Base-by-base conservation (phyloP, 1,140 invertebrate genomes). In the Danaus plexippus region DNA sequence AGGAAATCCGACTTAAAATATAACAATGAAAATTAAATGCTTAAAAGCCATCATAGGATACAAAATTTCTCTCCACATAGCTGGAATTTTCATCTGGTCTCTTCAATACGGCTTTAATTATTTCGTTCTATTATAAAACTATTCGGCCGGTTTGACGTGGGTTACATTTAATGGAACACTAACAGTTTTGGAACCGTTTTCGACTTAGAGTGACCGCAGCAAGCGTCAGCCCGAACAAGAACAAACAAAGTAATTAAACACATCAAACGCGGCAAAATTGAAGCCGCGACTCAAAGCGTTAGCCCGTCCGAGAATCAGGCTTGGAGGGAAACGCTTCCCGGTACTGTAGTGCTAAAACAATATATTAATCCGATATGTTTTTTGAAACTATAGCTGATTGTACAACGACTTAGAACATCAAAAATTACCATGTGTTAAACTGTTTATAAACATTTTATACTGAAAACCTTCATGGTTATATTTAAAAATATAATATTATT, bases 201-300 rank as follows among this genome's bases (percentile, higher is more conserved):
- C 80, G 73, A 80, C 81, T 84, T 82, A 70, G 74, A 74, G 54
- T 65, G 70, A 86, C 83, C 80, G 71, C 83, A 86, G 64, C 77
- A 75, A 73, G 73, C 77, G 80, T 74, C 75, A 64, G 63, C 53
- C 62, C 59, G 66, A 82, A 86, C 77, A 80, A 83, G 81, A 85
- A 82, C 82, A 79, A 81, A 84, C 80, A 85, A 86, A 86, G 80
- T 84, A 84, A 86, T 86, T 86, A 86, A 84, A 82, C 83, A 83
- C 79, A 86, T 86, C 83, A 86, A 86, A 86, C 80, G 75, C 66
- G 68, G 67, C 59, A 73, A 83, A 85, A 83, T 85, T 82, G 77
- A 75, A 81, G 73, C 73, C 66, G 59, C 75, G 73, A 75, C 61
- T 77, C 76, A 82, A 80, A 82, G 76, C 67, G 56, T 44, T 13